Conservation (phyloP, 2,113 vertebrate genomes). For the Semicossyphus pulcher region DNA sequence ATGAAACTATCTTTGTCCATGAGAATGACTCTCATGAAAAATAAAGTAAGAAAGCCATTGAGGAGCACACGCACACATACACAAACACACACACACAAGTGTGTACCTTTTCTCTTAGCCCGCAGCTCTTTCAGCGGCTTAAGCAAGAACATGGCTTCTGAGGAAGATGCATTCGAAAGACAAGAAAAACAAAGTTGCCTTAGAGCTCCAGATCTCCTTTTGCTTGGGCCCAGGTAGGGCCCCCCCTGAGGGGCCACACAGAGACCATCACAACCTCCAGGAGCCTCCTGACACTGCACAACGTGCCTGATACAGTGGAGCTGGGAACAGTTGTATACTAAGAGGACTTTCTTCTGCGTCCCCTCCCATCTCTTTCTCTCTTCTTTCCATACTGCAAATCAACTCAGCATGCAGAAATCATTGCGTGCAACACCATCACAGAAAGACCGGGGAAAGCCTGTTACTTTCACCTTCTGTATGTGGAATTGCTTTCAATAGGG, state of each 20-base stretch:
- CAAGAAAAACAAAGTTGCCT: slow-evolving; percentile 57
- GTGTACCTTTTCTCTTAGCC: slow-evolving; percentile 83
- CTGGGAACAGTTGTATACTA: slow-evolving; percentile 9
- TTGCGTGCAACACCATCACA: slow-evolving; percentile 63
- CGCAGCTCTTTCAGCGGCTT: slow-evolving; percentile 82
- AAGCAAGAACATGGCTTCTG: slow-evolving; percentile 84
- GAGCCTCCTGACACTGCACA: slow-evolving; percentile 32
- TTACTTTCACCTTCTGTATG: slow-evolving; percentile 48
- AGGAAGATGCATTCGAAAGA: slow-evolving; percentile 69
- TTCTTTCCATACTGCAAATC: slow-evolving; percentile 58
- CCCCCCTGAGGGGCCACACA: slow-evolving; percentile 40
- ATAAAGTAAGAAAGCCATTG: slow-evolving; percentile 15
- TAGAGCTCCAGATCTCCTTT: slow-evolving; percentile 49
- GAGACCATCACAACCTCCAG: slow-evolving; percentile 15
- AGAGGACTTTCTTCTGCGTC: slow-evolving; percentile 17
- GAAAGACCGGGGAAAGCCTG: slow-evolving; percentile 47
- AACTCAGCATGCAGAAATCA: slow-evolving; percentile 66
- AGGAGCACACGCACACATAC: slow-evolving; percentile 14
- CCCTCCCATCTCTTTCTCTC: slow-evolving; percentile 47
- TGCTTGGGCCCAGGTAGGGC: slow-evolving; percentile 18
- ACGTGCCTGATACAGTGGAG: slow-evolving; percentile 10
- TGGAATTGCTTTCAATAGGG: slow-evolving; percentile 20
- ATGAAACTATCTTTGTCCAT: slow-evolving; percentile 11
- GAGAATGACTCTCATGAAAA: slow-evolving; percentile 10
- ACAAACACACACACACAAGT: slow-evolving; percentile 44